Evolutionary conservation across 2,113 vertebrate species (phyloP).

Genomic region (Pavo muticus): DNA sequence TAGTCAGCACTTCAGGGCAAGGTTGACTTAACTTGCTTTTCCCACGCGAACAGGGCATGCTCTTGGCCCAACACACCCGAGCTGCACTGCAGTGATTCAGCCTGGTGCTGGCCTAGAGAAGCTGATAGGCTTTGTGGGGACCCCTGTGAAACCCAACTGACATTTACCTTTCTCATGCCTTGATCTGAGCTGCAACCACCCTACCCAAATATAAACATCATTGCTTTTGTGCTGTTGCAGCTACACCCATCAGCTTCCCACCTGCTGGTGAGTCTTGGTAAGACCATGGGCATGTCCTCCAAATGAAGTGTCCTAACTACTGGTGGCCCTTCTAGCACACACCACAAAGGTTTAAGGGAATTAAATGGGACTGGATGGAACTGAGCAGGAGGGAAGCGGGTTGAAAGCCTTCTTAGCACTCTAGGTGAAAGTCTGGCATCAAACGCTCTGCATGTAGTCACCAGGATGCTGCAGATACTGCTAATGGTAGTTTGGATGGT

Average conservation of each 20-base stretch:
- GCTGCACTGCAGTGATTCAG: accelerated
- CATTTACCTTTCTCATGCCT: background rate
- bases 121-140: background rate
- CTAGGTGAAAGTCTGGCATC: background rate
- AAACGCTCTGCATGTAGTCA: background rate
- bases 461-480: accelerated
- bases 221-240: background rate
- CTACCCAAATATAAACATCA: background rate
- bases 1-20: background rate
- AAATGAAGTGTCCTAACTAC: background rate
- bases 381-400: background rate
- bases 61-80: accelerated
- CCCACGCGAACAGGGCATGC: background rate
- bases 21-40: accelerated
- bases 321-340: background rate
- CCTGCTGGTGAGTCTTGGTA: accelerated
- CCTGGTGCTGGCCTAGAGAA: background rate
- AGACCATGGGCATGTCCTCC: background rate
- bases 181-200: background rate
- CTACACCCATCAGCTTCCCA: background rate
- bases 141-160: background rate
- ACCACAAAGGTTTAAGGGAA: background rate
- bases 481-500: background rate
- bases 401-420: background rate
- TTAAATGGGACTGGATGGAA: background rate